Conservation (phyloP, 2,797 vertebrate species). For the Cheirogaleus major region DNA sequence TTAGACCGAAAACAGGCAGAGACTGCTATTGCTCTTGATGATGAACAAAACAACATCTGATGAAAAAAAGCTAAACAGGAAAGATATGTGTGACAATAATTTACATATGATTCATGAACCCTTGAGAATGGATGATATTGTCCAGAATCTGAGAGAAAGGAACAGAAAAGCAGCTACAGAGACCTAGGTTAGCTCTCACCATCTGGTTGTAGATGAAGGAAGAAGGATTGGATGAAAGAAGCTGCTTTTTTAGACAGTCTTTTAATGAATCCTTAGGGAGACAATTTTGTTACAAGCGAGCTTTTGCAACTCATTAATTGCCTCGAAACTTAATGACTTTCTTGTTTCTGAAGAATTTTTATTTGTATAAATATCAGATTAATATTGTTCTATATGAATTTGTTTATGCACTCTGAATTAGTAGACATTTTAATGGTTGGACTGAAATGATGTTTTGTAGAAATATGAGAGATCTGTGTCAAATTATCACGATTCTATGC, state of each 20-base stretch:
- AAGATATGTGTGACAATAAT: background rate
- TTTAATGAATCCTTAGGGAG: slow-evolving; percentile 54
- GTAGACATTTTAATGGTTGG: background rate
- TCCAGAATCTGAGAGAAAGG: background rate
- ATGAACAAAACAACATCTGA: background rate
- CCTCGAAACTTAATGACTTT: slow-evolving; percentile 41
- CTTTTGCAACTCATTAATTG: slow-evolving; percentile 56
- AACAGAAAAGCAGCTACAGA: background rate
- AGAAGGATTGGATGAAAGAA: background rate
- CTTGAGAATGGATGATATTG: background rate
- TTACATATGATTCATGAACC: background rate
- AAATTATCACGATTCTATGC: slow-evolving; percentile 13
- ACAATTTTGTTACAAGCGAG: slow-evolving; percentile 55
- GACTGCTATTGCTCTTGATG: background rate
- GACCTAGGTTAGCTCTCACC: background rate
- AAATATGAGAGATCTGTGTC: slow-evolving; percentile 3
- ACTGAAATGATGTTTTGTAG: background rate
- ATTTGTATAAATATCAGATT: slow-evolving; percentile 35
- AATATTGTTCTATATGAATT: background rate
- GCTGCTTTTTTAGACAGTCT: slow-evolving; percentile 27
- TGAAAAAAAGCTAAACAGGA: background rate
- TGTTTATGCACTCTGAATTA: background rate
- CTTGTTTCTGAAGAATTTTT: slow-evolving; percentile 40
- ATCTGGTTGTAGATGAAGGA: background rate
- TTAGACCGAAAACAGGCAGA: background rate